Evolutionary conservation across 2,113 vertebrate genomes (phyloP), one percentile per base, ranked within the genome.

Genomic region (Alligator sinensis): DNA sequence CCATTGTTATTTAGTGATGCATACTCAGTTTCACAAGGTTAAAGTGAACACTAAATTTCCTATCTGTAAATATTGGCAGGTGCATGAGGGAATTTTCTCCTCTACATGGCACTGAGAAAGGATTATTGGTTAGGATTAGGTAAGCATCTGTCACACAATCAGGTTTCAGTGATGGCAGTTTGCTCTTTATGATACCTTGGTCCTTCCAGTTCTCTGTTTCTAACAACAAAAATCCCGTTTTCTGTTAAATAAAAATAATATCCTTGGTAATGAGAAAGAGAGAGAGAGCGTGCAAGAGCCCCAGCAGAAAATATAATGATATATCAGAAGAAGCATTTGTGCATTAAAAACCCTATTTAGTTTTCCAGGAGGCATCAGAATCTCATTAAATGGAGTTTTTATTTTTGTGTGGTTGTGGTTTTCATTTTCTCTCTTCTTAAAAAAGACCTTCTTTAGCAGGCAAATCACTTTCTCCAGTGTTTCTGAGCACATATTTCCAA

Each of bases 11-110:
- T 93, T 94, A 82, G 62, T 95, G 96, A 94, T 55, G 95, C 94
- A 93, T 80, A 30, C 25, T 92, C 84, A 82, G 78, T 30, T 93
- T 77, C 91, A 95, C 80, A 91, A 89, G 90, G 70, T 70, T 89
- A 96, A 96, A 89, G 59, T 89, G 93, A 95, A 96, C 80, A 95
- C 90, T 47, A 84, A 84, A 86, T 59, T 60, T 81, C 95, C 55
- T 59, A 87, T 75, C 93, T 95, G 94, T 94, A 96, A 97, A 96
- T 97, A 92, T 93, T 94, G 87, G 94, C 95, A 95, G 96, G 95
- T 96, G 91, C 95, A 88, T 90, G 96, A 92, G 94, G 96, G 96
- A 97, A 96, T 96, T 93, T 89, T 70, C 66, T 38, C 21, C 68
- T 72, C 19, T 74, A 11, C 47, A 22, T 47, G 22, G 70, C 70